phyloP scores from a whole-genome alignment of 2,797 vertebrate genomes.

The Chelonia mydas region DNA sequence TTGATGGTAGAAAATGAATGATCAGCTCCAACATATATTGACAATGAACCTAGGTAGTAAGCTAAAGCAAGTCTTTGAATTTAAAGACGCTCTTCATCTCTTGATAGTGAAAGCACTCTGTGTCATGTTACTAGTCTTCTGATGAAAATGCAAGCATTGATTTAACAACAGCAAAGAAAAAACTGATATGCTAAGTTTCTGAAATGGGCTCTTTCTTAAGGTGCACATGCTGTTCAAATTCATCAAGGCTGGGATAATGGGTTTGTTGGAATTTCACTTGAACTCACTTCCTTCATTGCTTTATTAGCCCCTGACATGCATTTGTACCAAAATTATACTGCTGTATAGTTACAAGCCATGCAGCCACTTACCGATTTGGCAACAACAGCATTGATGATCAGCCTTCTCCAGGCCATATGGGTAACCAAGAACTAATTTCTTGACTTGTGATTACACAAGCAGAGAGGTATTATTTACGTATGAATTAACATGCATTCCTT shows the following conservation, averaged over 20 bases:
- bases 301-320: rapidly evolving
- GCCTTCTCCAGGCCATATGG: background rate
- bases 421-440: background rate
- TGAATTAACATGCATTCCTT: background rate
- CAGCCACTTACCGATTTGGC: constrained; percentile 1
- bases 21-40: background rate
- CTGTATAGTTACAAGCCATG: background rate
- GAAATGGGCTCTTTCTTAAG: rapidly evolving
- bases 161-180: background rate
- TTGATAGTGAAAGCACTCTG: background rate
- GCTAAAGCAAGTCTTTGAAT: background rate
- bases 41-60: background rate
- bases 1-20: background rate
- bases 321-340: background rate
- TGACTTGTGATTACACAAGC: background rate
- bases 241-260: rapidly evolving
- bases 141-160: rapidly evolving
- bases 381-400: background rate
- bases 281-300: rapidly evolving
- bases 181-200: rapidly evolving
- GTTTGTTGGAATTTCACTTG: background rate
- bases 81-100: background rate
- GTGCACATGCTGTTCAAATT: background rate
- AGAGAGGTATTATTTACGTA: background rate
- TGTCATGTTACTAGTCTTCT: background rate